Percentiles rank a stretch among this genome's conserved stretches.
Conservation (phyloP, 2,113 vertebrate species). For the Lamprologus speciosus region DNA sequence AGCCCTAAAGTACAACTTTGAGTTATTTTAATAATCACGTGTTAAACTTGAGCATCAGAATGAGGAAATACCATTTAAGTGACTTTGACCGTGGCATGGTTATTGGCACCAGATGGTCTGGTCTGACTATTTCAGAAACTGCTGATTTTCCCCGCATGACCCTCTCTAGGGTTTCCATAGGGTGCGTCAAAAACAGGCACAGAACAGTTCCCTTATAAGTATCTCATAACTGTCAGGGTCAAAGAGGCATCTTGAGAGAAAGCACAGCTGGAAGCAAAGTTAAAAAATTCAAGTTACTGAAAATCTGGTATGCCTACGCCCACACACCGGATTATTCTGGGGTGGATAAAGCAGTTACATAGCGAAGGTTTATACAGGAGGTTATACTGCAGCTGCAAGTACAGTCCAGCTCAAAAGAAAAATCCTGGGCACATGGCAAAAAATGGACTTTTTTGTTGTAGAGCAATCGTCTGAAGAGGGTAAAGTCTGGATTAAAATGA, state of each 20-base stretch:
- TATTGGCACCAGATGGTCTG: neutral
- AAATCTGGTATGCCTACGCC: neutral
- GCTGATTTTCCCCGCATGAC: neutral
- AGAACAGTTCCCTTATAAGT: neutral
- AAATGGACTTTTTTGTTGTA: accelerated
- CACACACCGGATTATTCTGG: neutral
- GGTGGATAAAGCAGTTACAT: neutral
- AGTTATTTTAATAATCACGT: neutral
- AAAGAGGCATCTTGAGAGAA: neutral
- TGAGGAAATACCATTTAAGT: neutral
- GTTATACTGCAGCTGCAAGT: neutral
- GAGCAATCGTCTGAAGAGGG: neutral
- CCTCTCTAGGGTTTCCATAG: neutral
- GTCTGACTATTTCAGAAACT: neutral
- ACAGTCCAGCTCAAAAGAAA: neutral
- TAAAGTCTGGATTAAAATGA: neutral
- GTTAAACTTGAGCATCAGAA: neutral
- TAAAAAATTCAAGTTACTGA: neutral
- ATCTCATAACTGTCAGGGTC: neutral
- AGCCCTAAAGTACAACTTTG: neutral
- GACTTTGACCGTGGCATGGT: neutral
- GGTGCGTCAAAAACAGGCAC: neutral
- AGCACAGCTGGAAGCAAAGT: neutral
- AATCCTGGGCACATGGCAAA: neutral
- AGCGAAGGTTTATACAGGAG: neutral